A percentile compares a stretch with the other conserved stretches of the same genome.
phyloP scores from a whole-genome alignment of 2,888 invertebrate species.

The Cryptocheilus praepositus region DNA sequence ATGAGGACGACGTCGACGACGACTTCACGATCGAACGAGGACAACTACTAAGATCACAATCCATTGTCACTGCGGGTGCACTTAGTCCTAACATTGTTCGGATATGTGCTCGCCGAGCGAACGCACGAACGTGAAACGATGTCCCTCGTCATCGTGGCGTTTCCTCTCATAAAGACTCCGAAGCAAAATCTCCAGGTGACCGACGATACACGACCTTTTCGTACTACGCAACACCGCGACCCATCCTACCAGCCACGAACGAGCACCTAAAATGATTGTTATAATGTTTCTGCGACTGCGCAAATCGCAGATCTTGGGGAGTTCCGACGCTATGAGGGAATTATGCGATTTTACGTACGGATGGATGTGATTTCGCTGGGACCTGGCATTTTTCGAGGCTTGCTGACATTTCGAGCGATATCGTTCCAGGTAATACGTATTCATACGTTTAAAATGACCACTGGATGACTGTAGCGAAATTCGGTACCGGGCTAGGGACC shows the following conservation, averaged over 20 bases:
- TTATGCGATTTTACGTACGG: background rate
- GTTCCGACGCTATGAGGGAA: background rate
- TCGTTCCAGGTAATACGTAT: no score
- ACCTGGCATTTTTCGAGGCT: no score
- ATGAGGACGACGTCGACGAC: constrained; percentile 28
- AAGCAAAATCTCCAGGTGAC: constrained; percentile 9
- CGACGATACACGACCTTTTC: constrained; percentile 34
- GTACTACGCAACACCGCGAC: constrained; percentile 50
- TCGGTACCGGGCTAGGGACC: no score
- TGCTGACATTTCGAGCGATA: no score
- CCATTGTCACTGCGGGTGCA: constrained; percentile 64
- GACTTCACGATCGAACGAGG: constrained; percentile 50
- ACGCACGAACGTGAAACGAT: constrained; percentile 47
- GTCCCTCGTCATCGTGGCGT: constrained; percentile 53
- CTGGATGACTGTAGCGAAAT: no score
- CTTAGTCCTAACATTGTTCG: constrained; percentile 67
- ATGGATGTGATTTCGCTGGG: no score
- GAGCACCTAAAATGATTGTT: constrained; percentile 25
- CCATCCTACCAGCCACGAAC: constrained; percentile 35
- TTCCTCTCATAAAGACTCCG: constrained; percentile 44
- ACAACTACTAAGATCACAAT: constrained; percentile 69
- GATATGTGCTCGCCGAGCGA: constrained; percentile 47
- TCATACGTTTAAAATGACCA: no score
- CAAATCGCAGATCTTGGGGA: constrained; percentile 5
- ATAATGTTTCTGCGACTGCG: constrained; percentile 35